Percentiles rank a stretch among this genome's conserved stretches.
phyloP scores from a whole-genome alignment of 1,140 invertebrate genomes.

The Bombus confusus region DNA sequence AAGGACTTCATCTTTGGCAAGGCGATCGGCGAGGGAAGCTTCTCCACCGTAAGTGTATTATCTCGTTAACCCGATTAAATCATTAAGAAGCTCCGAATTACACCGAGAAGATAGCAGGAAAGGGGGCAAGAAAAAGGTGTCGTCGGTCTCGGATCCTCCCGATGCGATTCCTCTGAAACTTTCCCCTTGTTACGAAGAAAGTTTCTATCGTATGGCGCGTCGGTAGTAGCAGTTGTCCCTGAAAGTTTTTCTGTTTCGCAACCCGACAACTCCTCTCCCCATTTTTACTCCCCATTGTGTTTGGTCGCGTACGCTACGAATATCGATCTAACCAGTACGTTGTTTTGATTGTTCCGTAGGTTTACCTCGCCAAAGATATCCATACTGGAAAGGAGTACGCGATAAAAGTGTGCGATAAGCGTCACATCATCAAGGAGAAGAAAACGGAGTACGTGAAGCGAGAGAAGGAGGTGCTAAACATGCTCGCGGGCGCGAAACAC shows the following conservation, averaged over 20 bases:
- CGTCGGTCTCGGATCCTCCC: neutral
- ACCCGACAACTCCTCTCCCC: neutral
- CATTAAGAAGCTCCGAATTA: conserved; percentile 9
- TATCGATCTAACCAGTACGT: conserved; percentile 20
- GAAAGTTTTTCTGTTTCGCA: conserved; percentile 25
- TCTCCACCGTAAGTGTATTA: conserved; percentile 90
- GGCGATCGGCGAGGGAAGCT: conserved; percentile 97
- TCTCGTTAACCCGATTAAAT: conserved; percentile 37
- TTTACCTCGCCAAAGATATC: conserved; percentile 96
- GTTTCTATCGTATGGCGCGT: neutral
- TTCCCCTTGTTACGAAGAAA: conserved; percentile 28
- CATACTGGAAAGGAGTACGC: conserved; percentile 95
- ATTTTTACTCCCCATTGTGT: neutral
- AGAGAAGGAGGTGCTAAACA: conserved; percentile 95
- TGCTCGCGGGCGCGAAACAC: conserved; percentile 86
- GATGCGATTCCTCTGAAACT: conserved; percentile 25
- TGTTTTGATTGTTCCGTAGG: conserved; percentile 79
- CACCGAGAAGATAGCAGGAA: too few species aligned
- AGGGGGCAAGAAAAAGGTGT: neutral
- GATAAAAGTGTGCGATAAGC: conserved; percentile 98
- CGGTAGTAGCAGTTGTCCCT: neutral
- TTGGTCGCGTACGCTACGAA: neutral
- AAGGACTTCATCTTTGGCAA: conserved; percentile 97
- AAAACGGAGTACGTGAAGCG: conserved; percentile 96
- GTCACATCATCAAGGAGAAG: conserved; percentile 94